Evolutionary conservation across 2,888 invertebrate species (phyloP), one percentile per base, ranked within the genome.

Genomic region (Cremastobaeus sp.): DNA sequence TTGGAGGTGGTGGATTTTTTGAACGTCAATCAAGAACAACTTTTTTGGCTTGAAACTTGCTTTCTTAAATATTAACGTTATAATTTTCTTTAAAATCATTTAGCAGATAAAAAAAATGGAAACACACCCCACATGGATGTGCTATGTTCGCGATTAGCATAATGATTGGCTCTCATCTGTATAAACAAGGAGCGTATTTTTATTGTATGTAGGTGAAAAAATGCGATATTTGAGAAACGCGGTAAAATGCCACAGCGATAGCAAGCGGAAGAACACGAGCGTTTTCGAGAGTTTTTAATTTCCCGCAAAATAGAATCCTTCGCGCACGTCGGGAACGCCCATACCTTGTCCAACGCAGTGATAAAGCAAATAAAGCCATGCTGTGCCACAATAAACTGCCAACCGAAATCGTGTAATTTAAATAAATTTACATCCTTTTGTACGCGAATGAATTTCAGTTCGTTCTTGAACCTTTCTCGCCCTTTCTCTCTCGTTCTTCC

Each of bases 341-440:
- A 83, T 85, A 83, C 82, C 85, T 82, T 85, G 85, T 86, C 83
- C 82, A 79, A 80, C 81, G 82, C 82, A 82, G 82, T 83, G 83
- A 86, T 85, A 84, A 84, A 85, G 84, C 84, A 86, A 86, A 85
- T 85, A 85, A 84, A 85, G 83, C 83, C 80, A 77, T 83, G 81
- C 82, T 81, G 81, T 78, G 83, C 80, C 85, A 85, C 85, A 84
- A 85, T 85, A 85, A 85, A 85, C 85, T 82, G 81, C 81, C 82
- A 81, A 78, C 80, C 84, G 82, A 85, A 86, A 85, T 85, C 85
- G 83, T 81, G 82, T 84, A 84, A 86, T 86, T 85, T 85, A 83
- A 86, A 86, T 85, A 86, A 86, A 85, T 86, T 85, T 85, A 84
- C 85, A 85, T 86, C 85, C 85, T 85, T 85, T 85, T 84, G 84